Percentiles rank a stretch among this genome's conserved stretches.
Evolutionary conservation across 2,113 vertebrate genomes (phyloP).

Genomic region (Oceanites oceanicus): DNA sequence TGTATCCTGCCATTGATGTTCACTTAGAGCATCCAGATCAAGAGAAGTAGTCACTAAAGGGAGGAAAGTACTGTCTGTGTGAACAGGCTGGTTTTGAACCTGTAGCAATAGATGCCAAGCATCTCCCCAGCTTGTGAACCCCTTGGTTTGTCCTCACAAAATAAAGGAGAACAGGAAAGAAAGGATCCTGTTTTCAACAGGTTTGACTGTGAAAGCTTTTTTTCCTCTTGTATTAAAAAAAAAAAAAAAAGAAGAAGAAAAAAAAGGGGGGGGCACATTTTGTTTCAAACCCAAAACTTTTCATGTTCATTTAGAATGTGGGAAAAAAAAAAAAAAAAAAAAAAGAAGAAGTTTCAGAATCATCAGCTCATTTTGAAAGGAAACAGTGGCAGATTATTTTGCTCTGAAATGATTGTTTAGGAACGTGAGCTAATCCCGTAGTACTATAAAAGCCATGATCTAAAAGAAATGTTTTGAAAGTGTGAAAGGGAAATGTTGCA

Average conservation of each 20-base stretch:
- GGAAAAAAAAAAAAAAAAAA: fast-evolving
- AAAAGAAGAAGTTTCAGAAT: not conserved
- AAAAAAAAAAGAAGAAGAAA: no score
- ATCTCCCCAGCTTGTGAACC: not conserved
- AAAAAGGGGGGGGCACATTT: not conserved
- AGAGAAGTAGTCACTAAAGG: not conserved
- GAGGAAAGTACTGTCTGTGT: not conserved
- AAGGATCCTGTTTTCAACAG: not conserved
- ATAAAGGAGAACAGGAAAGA: not conserved
- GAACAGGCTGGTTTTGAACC: not conserved
- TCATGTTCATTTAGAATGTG: not conserved
- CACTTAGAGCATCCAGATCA: not conserved
- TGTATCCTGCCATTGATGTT: not conserved
- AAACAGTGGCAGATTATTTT: not conserved
- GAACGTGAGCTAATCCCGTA: not conserved
- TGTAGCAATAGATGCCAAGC: not conserved
- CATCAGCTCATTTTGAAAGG: not conserved
- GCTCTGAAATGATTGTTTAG: not conserved
- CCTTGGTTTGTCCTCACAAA: not conserved
- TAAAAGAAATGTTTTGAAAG: constrained; percentile 9
- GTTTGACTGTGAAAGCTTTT: not conserved
- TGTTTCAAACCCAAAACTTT: not conserved
- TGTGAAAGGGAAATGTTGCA: not conserved
- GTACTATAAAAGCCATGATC: not conserved
- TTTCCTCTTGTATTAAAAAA: not conserved